Conservation (phyloP, 2,797 vertebrate species). For the Urocyon cinereoargenteus region DNA sequence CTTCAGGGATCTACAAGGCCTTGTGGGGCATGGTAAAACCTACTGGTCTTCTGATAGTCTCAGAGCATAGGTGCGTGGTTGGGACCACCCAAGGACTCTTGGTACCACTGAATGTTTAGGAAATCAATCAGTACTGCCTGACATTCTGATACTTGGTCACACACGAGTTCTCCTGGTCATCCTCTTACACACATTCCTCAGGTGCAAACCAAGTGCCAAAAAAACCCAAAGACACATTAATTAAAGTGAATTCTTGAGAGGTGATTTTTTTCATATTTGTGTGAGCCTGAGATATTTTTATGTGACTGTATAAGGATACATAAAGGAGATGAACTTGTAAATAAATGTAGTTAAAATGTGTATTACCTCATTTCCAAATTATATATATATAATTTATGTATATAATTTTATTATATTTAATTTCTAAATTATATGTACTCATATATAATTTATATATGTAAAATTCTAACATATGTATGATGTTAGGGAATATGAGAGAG, state of each 20-base stretch:
- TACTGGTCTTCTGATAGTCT: not conserved
- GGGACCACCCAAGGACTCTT: not conserved
- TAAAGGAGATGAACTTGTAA: constrained; percentile 8
- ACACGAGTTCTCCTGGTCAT: not conserved
- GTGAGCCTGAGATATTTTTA: constrained; percentile 12
- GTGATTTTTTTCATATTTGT: constrained; percentile 53
- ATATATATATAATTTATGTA: not conserved
- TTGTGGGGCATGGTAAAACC: not conserved
- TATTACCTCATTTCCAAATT: not conserved
- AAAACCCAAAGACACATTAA: not conserved
- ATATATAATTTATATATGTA: not conserved
- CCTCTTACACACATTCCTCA: not conserved
- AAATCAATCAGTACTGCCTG: not conserved
- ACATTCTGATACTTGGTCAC: not conserved
- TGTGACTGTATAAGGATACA: not conserved
- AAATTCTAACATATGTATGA: not conserved
- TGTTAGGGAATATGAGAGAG: not conserved
- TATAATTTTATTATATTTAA: not conserved
- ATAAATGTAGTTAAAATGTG: not conserved
- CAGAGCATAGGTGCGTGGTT: not conserved
- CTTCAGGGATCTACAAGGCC: not conserved
- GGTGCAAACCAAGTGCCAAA: not conserved
- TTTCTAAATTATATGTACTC: not conserved
- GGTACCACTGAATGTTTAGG: not conserved
- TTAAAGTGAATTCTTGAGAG: not conserved